Conservation (phyloP, 1,140 invertebrate genomes). For the Nasonia vitripennis region DNA sequence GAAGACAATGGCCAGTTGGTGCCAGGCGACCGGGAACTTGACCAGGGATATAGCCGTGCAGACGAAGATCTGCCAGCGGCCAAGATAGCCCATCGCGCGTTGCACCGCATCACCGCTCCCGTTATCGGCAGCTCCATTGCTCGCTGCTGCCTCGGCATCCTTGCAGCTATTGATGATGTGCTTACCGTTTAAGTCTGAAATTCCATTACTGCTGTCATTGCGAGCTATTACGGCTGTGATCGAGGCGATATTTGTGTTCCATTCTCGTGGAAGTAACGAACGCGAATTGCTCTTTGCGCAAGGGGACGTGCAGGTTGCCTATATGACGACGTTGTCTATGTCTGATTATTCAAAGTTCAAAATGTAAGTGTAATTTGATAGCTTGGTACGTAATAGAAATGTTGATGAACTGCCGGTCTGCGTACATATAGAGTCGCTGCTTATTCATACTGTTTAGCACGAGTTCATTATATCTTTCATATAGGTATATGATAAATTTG, state of each 20-base stretch:
- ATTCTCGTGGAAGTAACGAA: neutral
- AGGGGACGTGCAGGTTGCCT: neutral
- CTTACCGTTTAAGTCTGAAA: slow-evolving; percentile 64
- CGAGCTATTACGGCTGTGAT: neutral
- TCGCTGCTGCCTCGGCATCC: slow-evolving; percentile 52
- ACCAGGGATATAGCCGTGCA: slow-evolving; percentile 80
- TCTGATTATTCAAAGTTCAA: neutral
- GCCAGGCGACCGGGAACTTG: slow-evolving; percentile 85
- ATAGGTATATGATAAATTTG: too few species aligned
- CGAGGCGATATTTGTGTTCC: neutral
- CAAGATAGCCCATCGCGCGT: slow-evolving; percentile 81
- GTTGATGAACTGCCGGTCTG: too few species aligned
- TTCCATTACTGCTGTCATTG: neutral
- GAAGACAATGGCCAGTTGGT: slow-evolving; percentile 81
- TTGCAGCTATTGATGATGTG: slow-evolving; percentile 60
- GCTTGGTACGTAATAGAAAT: neutral
- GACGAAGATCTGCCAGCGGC: slow-evolving; percentile 83
- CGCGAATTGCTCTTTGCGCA: neutral
- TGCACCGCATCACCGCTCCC: slow-evolving; percentile 80
- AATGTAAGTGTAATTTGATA: neutral
- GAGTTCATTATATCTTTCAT: neutral
- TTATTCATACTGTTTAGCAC: neutral
- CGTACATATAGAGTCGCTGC: neutral
- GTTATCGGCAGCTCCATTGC: slow-evolving; percentile 62
- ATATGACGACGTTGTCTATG: neutral